phyloP scores from a whole-genome alignment of 2,888 invertebrate genomes.

The Clanis bilineata region DNA sequence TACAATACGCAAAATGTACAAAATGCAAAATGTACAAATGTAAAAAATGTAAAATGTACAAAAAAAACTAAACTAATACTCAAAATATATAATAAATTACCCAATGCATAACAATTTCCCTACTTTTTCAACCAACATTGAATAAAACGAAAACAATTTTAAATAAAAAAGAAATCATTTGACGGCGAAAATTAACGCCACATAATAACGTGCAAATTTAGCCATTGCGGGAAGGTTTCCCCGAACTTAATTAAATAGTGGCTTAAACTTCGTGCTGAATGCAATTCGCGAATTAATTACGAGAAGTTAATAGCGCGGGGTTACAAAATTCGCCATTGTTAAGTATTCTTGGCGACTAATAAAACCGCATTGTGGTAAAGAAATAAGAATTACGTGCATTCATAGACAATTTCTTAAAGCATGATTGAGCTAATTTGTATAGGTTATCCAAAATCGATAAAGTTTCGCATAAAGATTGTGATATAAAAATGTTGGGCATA shows the following conservation, averaged over 20 bases:
- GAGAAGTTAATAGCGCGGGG: slow-evolving; percentile 17
- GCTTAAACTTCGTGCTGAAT: slow-evolving; percentile 67
- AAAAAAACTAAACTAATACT: no score
- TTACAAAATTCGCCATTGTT: slow-evolving; percentile 36
- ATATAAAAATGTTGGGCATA: no score
- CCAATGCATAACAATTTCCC: no score
- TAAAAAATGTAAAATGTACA: no score
- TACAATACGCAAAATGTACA: no score
- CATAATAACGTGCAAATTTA: slow-evolving; percentile 24
- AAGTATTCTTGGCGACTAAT: slow-evolving; percentile 4
- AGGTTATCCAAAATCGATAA: no score
- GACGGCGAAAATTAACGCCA: background rate
- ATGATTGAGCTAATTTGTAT: background rate
- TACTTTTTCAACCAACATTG: background rate
- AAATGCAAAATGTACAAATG: no score
- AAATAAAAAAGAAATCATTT: background rate
- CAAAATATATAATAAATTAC: no score
- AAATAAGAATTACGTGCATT: background rate
- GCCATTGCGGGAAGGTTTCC: slow-evolving; percentile 29
- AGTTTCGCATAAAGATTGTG: no score
- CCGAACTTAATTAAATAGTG: slow-evolving; percentile 63
- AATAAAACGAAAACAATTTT: background rate
- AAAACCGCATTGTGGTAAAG: background rate
- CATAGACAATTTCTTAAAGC: background rate
- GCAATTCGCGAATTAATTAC: slow-evolving; percentile 52